Base-by-base conservation (phyloP, 2,113 vertebrate species). In the Osmerus mordax region DNA sequence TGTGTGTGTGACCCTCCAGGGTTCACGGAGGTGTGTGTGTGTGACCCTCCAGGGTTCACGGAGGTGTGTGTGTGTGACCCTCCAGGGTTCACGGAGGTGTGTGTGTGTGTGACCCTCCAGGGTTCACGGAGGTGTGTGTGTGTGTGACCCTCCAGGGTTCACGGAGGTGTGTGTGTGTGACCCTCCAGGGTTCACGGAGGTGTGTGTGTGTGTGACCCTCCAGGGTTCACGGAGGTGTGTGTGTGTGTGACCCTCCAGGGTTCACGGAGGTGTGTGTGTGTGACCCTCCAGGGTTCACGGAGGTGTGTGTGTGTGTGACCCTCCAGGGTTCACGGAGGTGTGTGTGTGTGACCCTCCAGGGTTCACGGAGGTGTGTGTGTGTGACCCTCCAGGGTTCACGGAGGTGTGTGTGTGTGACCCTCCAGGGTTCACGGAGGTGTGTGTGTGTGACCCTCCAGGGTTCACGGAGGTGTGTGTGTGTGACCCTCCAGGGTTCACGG, bases 211-310 rank as follows among this genome's bases (percentile, higher is more conserved):
- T 67, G 23, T 15, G 14, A 21, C 19, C 67, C 15, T 2, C 2
- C 78, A 99, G 97, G 96, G 15, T 99, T 94, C 90, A 99, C 97
- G 0, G 91, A 92, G 76, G 88, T 99, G 74, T n/a, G n/a, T n/a
- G n/a, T 52, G 9, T 62, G 32, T 67, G 23, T 15, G 14, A 21
- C 19, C 67, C 15, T 2, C 2, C 78, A 99, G 97, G 96, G 15
- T 99, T 94, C 90, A 99, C 97, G 0, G 91, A 92, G 76, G 88
- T 99, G 74, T n/a, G n/a, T 52, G 9, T 62, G 32, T 67, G 23
- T 15, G 14, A 21, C 19, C 67, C 15, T 2, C 2, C 78, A 99
- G 97, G 96, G 15, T 99, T 94, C 90, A 99, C 97, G 0, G 91
- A 92, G 76, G 88, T 99, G 74, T n/a, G n/a, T n/a, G n/a, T 52